Conservation (phyloP, 2,797 vertebrate species). For the Fistularia tabacaria region DNA sequence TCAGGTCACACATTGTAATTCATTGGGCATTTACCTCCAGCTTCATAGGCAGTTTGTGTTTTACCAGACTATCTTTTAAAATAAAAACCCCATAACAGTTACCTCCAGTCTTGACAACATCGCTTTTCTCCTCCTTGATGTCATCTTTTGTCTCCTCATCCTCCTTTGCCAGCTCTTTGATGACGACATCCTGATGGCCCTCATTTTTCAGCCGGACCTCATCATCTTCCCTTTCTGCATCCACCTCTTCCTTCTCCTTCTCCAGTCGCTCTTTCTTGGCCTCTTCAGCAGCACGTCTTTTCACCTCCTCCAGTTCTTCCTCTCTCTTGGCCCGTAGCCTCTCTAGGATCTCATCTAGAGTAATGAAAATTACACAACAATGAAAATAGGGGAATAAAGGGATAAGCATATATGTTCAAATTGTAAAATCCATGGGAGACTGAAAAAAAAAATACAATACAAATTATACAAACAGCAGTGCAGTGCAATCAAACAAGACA, state of each 20-base stretch:
- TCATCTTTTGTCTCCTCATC: constrained; percentile 53
- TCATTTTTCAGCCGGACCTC: constrained; percentile 55
- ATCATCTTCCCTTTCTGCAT: constrained; percentile 50
- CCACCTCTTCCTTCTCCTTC: constrained; percentile 68
- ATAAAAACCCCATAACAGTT: constrained; percentile 28
- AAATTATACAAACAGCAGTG: too few relatives aligned
- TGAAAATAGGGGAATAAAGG: background rate
- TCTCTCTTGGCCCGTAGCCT: constrained; percentile 83
- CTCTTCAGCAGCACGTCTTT: constrained; percentile 79
- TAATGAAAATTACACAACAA: background rate
- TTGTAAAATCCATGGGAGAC: too few relatives aligned
- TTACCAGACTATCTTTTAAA: background rate
- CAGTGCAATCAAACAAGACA: too few relatives aligned
- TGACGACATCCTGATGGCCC: constrained; percentile 24
- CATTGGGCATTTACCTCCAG: background rate
- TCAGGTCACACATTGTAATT: too few relatives aligned
- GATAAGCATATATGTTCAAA: background rate
- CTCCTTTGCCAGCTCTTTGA: constrained; percentile 57
- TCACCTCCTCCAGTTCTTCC: constrained; percentile 82
- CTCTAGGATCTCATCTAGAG: constrained; percentile 91
- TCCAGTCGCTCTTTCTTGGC: constrained; percentile 72
- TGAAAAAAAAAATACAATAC: too few relatives aligned
- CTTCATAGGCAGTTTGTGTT: background rate
- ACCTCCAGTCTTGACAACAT: constrained; percentile 70
- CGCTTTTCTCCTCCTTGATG: constrained; percentile 30